phyloP scores from a whole-genome alignment of 2,797 vertebrate species.

The Anguilla obscura region DNA sequence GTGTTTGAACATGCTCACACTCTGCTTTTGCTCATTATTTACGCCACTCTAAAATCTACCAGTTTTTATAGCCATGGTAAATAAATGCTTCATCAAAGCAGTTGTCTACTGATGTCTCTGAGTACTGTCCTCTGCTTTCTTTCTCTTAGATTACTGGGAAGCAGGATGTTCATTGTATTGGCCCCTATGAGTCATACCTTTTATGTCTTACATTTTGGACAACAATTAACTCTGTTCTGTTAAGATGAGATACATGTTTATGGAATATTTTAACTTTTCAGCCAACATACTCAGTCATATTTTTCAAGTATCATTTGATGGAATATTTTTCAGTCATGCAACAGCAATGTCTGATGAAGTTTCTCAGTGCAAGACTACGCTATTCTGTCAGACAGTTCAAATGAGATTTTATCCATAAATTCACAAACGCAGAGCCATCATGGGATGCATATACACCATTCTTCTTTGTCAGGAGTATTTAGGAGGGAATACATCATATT shows the following conservation, averaged over 20 bases:
- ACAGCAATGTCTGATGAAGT: background rate
- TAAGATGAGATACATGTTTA: background rate
- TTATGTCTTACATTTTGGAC: background rate
- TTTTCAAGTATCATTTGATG: background rate
- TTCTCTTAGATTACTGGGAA: background rate
- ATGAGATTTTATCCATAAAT: background rate
- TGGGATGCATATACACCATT: background rate
- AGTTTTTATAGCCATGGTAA: background rate
- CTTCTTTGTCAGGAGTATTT: background rate
- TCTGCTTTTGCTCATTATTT: conserved; percentile 25
- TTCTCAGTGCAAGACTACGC: background rate
- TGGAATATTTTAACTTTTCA: background rate
- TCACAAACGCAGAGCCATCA: background rate
- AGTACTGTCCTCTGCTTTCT: background rate
- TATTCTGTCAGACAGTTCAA: background rate
- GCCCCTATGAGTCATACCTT: conserved; percentile 11
- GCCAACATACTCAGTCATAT: too few species aligned
- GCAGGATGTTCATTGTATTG: background rate
- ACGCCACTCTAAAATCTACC: background rate
- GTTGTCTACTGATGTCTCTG: conserved; percentile 11
- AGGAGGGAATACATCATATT: background rate
- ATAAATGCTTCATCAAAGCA: conserved; percentile 25
- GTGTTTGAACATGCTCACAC: conserved; percentile 1
- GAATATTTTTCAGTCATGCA: background rate
- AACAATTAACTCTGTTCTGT: background rate